Conservation (phyloP, 2,888 invertebrate species). For the Tetrapedia diversipes region DNA sequence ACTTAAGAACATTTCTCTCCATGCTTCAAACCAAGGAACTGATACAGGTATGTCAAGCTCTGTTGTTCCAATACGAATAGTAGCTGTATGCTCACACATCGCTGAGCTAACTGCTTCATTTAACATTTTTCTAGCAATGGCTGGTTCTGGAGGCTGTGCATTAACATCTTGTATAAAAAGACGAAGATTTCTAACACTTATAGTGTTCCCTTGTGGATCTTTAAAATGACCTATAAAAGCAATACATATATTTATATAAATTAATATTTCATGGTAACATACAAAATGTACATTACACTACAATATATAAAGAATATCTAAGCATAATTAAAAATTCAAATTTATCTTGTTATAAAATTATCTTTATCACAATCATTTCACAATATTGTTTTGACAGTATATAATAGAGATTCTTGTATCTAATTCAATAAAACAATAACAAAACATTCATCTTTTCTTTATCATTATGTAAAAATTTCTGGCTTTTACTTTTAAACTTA, state of each 20-base stretch:
- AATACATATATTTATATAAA: background rate
- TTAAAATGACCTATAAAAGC: constrained; percentile 89
- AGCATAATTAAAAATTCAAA: background rate
- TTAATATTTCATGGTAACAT: background rate
- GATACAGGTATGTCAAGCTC: constrained; percentile 89
- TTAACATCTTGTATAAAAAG: constrained; percentile 92
- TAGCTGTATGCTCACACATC: constrained; percentile 84
- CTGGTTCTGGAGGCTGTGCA: constrained; percentile 91
- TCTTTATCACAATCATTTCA: background rate
- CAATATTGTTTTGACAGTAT: background rate
- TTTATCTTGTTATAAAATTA: background rate
- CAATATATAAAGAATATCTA: background rate
- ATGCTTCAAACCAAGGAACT: constrained; percentile 97
- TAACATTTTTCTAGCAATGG: constrained; percentile 91
- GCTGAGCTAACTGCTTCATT: constrained; percentile 91
- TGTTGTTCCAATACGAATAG: constrained; percentile 84
- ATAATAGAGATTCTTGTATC: background rate
- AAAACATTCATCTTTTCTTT: background rate
- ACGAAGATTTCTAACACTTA: constrained; percentile 90
- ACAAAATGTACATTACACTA: background rate
- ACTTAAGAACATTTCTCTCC: constrained; percentile 95
- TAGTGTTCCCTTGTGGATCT: constrained; percentile 90
- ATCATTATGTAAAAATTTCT: background rate
- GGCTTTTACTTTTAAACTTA: background rate
- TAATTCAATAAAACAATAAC: background rate